Conservation (phyloP, 2,888 invertebrate genomes). For the Itoplectis maculator region DNA sequence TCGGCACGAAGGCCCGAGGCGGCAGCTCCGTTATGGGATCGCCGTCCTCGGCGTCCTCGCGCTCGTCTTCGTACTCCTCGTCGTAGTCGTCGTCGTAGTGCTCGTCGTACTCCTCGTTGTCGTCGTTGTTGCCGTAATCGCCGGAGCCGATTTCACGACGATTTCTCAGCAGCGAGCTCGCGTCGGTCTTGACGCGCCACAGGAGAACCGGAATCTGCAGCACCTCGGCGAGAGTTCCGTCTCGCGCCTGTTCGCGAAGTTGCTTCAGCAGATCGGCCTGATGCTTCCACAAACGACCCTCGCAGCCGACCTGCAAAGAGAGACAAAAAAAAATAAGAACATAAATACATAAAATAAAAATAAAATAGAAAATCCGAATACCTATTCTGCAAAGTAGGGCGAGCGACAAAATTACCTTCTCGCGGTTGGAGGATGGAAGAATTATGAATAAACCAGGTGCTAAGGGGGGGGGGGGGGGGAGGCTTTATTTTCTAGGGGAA, state of each 20-base stretch:
- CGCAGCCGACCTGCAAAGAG: slow-evolving; percentile 90
- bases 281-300: slow-evolving; percentile 89
- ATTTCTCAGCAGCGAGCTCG: slow-evolving; percentile 76
- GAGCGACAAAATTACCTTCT: too few relatives aligned
- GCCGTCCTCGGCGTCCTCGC: slow-evolving; percentile 76
- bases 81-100: slow-evolving; percentile 82
- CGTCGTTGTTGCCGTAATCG: slow-evolving; percentile 78
- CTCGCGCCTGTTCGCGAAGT: slow-evolving; percentile 89
- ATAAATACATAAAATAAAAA: background rate
- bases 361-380: background rate
- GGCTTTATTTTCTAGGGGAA: background rate
- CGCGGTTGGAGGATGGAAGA: too few relatives aligned
- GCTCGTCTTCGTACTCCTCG: slow-evolving; percentile 81
- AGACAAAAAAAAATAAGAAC: background rate
- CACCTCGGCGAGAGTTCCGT: slow-evolving; percentile 90
- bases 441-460: too few relatives aligned
- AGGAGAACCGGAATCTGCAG: slow-evolving; percentile 89
- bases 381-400: background rate
- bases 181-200: slow-evolving; percentile 87
- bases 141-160: slow-evolving; percentile 82
- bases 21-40: slow-evolving; percentile 81
- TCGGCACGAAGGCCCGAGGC: slow-evolving; percentile 68
- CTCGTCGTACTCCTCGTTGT: slow-evolving; percentile 78
- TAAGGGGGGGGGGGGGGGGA: too few relatives aligned
- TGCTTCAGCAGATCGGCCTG: slow-evolving; percentile 89